A percentile compares a stretch with the other conserved stretches of the same genome.
These are phyloP conservation scores for Nibea coibor DNA, from an alignment of 2,113 vertebrate genomes.

Conservation along the genomic window DNA sequence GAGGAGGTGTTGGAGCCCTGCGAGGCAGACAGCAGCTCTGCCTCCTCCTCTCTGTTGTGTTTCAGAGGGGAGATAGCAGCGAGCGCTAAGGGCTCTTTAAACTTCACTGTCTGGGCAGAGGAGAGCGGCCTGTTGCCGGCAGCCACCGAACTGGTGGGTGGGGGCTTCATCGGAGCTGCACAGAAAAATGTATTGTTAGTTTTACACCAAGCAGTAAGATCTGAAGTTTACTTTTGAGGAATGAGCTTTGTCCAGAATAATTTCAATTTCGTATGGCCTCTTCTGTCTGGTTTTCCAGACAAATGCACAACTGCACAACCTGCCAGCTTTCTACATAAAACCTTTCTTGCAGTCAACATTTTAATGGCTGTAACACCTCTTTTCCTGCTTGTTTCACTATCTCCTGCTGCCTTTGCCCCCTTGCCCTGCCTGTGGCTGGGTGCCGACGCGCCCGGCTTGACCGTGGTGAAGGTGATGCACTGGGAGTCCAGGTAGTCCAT, in stretches of 20 bases:
- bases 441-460: constrained; percentile 82
- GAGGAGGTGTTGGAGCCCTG: constrained; percentile 87
- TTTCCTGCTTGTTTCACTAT: constrained; percentile 27
- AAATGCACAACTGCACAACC: too few species aligned
- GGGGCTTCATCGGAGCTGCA: constrained; percentile 8
- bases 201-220: too few species aligned
- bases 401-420: not conserved
- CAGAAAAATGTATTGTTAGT: too few species aligned
- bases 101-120: constrained; percentile 36
- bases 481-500: constrained; percentile 92
- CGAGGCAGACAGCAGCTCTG: constrained; percentile 76
- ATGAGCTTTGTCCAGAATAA: too few species aligned
- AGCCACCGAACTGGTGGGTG: not conserved
- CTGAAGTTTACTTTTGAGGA: too few species aligned
- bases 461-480: constrained; percentile 93
- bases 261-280: too few species aligned
- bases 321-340: not conserved
- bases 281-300: too few species aligned
- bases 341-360: not conserved
- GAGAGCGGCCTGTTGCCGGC: constrained; percentile 12
- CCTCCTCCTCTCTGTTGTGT: constrained; percentile 47
- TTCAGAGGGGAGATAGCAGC: constrained; percentile 32
- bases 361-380: constrained; percentile 33
- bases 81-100: constrained; percentile 72
- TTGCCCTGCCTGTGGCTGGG: constrained; percentile 66